Evolutionary conservation across 2,113 vertebrate genomes (phyloP).

Genomic region (Peromyscus leucopus): DNA sequence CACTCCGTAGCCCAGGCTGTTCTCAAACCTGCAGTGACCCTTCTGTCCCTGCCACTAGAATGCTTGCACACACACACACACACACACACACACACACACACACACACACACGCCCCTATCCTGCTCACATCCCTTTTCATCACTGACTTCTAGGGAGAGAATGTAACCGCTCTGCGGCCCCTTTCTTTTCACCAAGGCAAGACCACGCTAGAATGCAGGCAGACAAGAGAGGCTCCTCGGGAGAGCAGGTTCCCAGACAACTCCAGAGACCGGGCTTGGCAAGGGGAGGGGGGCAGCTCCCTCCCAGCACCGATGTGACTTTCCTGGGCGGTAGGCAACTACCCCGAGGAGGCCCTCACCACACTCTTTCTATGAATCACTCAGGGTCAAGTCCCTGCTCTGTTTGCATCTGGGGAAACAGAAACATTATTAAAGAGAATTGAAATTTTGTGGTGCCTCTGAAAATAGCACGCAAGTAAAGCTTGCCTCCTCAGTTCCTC

Average conservation of each 20-base stretch:
- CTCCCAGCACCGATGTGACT: background rate
- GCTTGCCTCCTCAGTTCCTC: background rate
- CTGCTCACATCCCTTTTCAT: background rate
- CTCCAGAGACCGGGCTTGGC: background rate
- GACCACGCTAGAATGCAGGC: slow-evolving; percentile 37
- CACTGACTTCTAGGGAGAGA: background rate
- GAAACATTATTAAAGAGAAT: slow-evolving; percentile 62
- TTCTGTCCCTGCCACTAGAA: background rate
- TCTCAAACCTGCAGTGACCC: background rate
- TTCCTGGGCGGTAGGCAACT: slow-evolving; percentile 31
- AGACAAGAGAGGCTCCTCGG: background rate
- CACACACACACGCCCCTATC: background rate
- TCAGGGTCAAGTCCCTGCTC: slow-evolving; percentile 15
- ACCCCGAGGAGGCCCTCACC: slow-evolving; percentile 45
- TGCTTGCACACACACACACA: background rate
- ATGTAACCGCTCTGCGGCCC: background rate
- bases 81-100: background rate
- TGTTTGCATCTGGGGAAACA: slow-evolving; percentile 64
- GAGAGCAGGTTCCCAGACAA: background rate
- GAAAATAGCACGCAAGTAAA: slow-evolving; percentile 47
- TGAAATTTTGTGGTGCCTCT: slow-evolving; percentile 32
- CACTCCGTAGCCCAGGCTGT: background rate
- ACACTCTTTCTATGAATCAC: slow-evolving; percentile 61
- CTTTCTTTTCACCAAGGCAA: slow-evolving; percentile 16
- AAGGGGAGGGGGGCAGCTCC: background rate